Evolutionary conservation across 2,113 vertebrate species (phyloP).

Genomic region (Motacilla tschutschensis): DNA sequence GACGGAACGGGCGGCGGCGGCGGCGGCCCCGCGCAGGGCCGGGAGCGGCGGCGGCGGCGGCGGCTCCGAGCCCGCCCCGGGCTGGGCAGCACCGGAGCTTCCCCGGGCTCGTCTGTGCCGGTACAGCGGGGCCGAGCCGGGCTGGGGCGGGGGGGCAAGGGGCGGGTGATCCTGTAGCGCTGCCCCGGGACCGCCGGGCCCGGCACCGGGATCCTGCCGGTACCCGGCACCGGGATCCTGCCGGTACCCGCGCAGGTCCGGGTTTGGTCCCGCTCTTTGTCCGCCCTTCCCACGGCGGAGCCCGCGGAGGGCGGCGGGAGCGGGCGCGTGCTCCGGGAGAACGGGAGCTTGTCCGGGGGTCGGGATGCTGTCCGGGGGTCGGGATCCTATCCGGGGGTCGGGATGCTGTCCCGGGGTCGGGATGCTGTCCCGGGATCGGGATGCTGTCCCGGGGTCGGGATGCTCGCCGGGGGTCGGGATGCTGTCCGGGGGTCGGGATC

Average conservation of each 20-base stretch:
- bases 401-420: not conserved
- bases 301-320: not conserved
- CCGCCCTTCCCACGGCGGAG: not conserved
- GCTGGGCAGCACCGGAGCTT: not conserved
- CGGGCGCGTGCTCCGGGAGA: not conserved
- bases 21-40: too few species aligned
- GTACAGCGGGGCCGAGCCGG: not conserved
- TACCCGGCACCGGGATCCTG: not conserved
- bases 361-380: fast-evolving
- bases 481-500: fast-evolving
- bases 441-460: fast-evolving
- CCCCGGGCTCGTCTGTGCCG: not conserved
- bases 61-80: too few species aligned
- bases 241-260: not conserved
- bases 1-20: too few species aligned
- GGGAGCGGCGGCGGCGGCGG: too few species aligned
- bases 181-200: not conserved
- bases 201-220: not conserved
- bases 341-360: not conserved
- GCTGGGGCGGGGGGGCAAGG: not conserved
- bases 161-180: not conserved
- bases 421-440: fast-evolving
- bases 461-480: fast-evolving
- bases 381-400: too few species aligned
- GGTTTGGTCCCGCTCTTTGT: not conserved